Evolutionary conservation across 2,888 invertebrate genomes (phyloP), one percentile per base, ranked within the genome.

Genomic region (Thyatira batis): DNA sequence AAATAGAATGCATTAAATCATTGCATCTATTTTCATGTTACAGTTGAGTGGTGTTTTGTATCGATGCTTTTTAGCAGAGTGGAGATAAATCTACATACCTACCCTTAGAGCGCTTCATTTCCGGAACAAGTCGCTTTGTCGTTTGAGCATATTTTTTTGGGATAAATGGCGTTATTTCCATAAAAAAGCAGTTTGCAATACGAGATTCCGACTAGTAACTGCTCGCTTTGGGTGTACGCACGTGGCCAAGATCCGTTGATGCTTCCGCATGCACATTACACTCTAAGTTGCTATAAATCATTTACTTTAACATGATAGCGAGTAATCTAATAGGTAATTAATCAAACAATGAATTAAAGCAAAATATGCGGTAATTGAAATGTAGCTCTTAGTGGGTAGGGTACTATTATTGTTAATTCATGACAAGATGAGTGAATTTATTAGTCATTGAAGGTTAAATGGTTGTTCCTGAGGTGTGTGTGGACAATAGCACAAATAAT

Each of bases 111-210:
- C 80, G 85, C 75, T 78, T 78, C 82, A 77, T 76, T 84, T 92
- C 92, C 92, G 83, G 87, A 69, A 92, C 92, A 92, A 91, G 90
- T 83, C 79, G 85, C 81, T 92, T 90, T 91, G 92, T 91, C 90
- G 46, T 25, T 46, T 69, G 78, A 71, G 75, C 78, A 85, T 84
- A 85, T 83, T 86, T 87, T 33, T 84, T 79, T 78, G 80, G 76
- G 78, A 77, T 73, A 80, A 84, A 85, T 84, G 78, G 76, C 69
- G 64, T 53, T 57, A 92, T 92, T 91, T 84, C 77, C 92, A 92
- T 92, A 91, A 89, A 90, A 87, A 74, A 69, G 86, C 84, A 78
- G 80, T 92, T 89, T 81, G 78, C 82, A 84, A 82, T 25, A 10
- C 10, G 17, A 27, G 25, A 25, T 27, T 48, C 17, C 25, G 17